These are phyloP conservation scores for Reticulitermes lucifugus DNA, from an alignment of 2,888 invertebrate species.

Conservation along the genomic window DNA sequence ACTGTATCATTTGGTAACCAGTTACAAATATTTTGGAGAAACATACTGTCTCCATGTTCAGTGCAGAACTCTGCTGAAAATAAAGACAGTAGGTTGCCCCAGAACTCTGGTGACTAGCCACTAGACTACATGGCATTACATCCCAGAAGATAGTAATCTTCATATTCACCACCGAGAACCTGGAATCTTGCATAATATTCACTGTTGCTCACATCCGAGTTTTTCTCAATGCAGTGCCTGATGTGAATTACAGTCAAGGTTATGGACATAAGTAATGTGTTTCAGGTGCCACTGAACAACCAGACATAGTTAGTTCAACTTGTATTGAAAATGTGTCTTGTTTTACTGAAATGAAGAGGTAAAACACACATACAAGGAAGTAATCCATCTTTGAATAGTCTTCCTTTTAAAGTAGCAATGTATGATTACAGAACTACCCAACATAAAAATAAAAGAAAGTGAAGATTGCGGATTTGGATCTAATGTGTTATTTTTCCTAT, in stretches of 20 bases:
- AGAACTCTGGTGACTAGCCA: too few relatives aligned
- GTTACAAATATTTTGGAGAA: too few relatives aligned
- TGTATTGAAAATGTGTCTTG: neutral
- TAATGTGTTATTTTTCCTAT: too few relatives aligned
- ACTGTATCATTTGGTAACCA: too few relatives aligned
- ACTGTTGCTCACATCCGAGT: neutral
- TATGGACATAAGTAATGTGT: neutral
- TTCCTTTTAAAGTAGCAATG: neutral
- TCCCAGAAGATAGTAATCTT: neutral
- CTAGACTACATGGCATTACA: too few relatives aligned
- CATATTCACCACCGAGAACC: too few relatives aligned
- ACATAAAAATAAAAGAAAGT: too few relatives aligned
- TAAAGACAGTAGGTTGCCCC: too few relatives aligned
- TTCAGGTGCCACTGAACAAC: neutral
- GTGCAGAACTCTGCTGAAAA: too few relatives aligned
- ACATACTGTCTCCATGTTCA: too few relatives aligned
- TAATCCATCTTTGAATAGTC: neutral
- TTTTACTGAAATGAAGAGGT: neutral
- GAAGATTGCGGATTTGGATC: too few relatives aligned
- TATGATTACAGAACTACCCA: neutral
- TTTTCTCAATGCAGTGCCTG: conserved; percentile 21
- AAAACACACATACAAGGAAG: neutral
- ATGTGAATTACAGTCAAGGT: neutral
- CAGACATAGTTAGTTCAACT: neutral
- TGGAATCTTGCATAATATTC: neutral